A percentile compares a stretch with the other conserved stretches of the same genome.
Evolutionary conservation across 2,797 vertebrate species (phyloP).

Genomic region (Gephyroberyx darwinii): DNA sequence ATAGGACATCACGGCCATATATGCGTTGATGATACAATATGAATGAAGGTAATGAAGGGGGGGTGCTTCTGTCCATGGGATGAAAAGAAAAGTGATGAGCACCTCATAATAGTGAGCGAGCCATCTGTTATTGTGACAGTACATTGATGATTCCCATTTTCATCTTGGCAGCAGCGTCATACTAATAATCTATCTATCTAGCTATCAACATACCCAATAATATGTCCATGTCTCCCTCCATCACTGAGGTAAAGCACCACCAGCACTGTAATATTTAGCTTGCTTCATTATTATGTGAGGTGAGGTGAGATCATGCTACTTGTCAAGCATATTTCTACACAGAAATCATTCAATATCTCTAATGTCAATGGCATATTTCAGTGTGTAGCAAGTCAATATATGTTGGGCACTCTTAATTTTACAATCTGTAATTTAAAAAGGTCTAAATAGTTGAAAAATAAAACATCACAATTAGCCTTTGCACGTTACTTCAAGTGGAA

Average conservation of each 20-base stretch:
- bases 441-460: not conserved
- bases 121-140: constrained; percentile 52
- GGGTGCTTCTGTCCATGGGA: constrained; percentile 8
- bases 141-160: constrained; percentile 28
- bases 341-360: too few relatives aligned
- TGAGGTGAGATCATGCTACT: not conserved
- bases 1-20: constrained; percentile 5
- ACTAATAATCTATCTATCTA: constrained; percentile 35
- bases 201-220: constrained; percentile 17
- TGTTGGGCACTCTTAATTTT: too few relatives aligned
- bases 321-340: too few relatives aligned
- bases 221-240: not conserved
- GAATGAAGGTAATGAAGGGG: constrained; percentile 5
- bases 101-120: constrained; percentile 28
- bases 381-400: too few relatives aligned
- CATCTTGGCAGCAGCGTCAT: constrained; percentile 26
- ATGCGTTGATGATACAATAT: constrained; percentile 4
- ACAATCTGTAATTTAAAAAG: too few relatives aligned
- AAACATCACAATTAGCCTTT: not conserved
- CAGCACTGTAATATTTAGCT: not conserved
- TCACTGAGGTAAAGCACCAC: not conserved
- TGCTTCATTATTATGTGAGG: not conserved
- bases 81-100: constrained; percentile 34
- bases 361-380: too few relatives aligned
- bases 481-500: constrained; percentile 19